Base-by-base conservation (phyloP, 2,113 vertebrate genomes). In the Electrona antarctica region DNA sequence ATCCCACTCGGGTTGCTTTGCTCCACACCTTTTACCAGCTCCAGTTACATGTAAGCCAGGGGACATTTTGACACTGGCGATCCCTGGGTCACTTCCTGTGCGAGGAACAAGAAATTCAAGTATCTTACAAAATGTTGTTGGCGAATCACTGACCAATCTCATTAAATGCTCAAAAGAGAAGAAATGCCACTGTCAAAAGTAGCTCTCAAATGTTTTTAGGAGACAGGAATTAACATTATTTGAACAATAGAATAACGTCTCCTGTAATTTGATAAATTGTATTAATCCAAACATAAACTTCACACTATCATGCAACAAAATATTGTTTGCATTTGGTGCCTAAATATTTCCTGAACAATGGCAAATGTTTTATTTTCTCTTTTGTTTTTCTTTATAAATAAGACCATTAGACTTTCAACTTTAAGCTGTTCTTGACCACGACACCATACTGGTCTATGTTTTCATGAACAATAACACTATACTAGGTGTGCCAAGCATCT, bases 1-100 rank as follows among this genome's bases (percentile, higher is more conserved):
- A 78, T n/a, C 71, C 82, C 52, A 10, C 56, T 87, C 47, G 21
- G 1, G 77, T 85, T 88, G 77, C 82, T 79, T 45, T 73, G 29
- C 14, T 45, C 55, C 7, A 76, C 74, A 74, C 73, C 74, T 65
- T 76, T 62, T 2, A 45, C 29, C 67, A 65, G 58, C 73, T 90
- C 77, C 15, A 10, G 14, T 84, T 83, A 77, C 67, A 58, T 48
- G 0, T 7, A 14, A n/a, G 69, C 62, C 45, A 62, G 60, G 28
- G 63, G 63, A 28, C 45, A 8, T 7, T 49, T 21, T 33, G 28
- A 67, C 59, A 64, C 61, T 67, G 52, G 21, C 69, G 67, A 64
- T 49, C 64, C n/a, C 60, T 9, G 13, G 5, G 55, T 76, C 46
- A 29, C 69, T 67, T 82, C 79, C 2, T 0, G 29, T 11, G 9